Evolutionary conservation across 2,113 vertebrate genomes (phyloP).

Genomic region (Ammodramus savannarum): DNA sequence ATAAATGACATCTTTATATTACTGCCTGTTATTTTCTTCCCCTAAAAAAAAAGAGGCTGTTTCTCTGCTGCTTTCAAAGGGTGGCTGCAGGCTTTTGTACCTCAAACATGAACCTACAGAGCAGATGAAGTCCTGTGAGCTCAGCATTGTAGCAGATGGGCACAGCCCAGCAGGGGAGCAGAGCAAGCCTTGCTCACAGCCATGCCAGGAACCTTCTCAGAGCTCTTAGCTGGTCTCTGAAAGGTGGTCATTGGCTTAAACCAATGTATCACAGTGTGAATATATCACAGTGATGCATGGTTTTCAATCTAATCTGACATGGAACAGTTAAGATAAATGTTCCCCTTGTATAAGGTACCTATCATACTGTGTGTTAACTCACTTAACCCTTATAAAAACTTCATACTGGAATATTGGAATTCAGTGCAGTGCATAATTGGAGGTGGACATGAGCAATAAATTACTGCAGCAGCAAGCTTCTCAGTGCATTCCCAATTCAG

Average conservation of each 20-base stretch:
- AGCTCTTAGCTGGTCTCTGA: not conserved
- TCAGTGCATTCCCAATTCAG: accelerated
- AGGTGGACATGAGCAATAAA: not conserved
- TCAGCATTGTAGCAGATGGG: not conserved
- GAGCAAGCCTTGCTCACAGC: not conserved
- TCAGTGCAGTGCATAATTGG: not conserved
- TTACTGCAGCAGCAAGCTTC: not conserved
- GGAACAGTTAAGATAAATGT: not conserved
- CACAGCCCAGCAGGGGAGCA: not conserved
- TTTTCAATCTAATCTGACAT: not conserved
- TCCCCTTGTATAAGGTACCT: not conserved
- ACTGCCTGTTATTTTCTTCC: not conserved
- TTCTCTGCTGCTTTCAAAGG: not conserved
- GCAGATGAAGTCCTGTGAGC: not conserved
- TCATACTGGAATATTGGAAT: not conserved
- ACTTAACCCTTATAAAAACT: not conserved
- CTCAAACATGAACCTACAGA: not conserved
- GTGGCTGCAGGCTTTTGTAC: not conserved
- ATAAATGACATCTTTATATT: not conserved
- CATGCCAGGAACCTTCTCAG: not conserved
- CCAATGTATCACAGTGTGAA: not conserved
- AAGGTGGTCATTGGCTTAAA: not conserved
- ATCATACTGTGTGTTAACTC: not conserved
- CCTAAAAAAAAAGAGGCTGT: not conserved
- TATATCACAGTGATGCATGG: not conserved